phyloP scores from a whole-genome alignment of 1,140 invertebrate species.

The Stegodyphus mimosarum region DNA sequence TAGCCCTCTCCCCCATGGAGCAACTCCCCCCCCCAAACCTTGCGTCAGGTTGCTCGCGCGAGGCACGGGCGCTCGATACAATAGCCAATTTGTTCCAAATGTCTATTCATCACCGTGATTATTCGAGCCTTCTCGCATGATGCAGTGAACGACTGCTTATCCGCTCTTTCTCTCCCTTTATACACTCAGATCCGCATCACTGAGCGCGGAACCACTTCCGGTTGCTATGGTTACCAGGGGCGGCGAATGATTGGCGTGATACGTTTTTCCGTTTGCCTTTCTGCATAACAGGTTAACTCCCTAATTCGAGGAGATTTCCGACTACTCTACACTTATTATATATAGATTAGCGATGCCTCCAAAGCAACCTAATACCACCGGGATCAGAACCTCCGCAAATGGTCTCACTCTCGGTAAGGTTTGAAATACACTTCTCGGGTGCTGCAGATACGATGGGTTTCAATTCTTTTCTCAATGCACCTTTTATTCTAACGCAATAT shows the following conservation, averaged over 20 bases:
- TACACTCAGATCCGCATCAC: constrained; percentile 49
- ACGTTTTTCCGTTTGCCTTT: constrained; percentile 51
- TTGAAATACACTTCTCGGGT: too few relatives aligned
- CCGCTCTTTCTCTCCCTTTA: constrained; percentile 44
- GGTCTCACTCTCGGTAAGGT: not conserved
- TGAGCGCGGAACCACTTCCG: constrained; percentile 43
- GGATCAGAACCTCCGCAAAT: constrained; percentile 27
- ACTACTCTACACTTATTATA: constrained; percentile 52
- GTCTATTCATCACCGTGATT: constrained; percentile 61
- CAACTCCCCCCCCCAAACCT: not conserved
- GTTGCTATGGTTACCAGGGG: constrained; percentile 41
- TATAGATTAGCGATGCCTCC: constrained; percentile 47
- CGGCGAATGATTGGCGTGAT: constrained; percentile 54
- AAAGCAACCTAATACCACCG: constrained; percentile 23
- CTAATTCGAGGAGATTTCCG: constrained; percentile 52
- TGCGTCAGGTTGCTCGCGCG: constrained; percentile 57
- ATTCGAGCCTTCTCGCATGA: constrained; percentile 52
- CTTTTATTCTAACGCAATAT: too few relatives aligned
- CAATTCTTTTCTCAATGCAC: too few relatives aligned
- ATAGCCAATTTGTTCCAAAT: constrained; percentile 62
- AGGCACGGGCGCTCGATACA: constrained; percentile 47
- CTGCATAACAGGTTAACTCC: constrained; percentile 54
- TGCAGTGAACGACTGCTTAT: constrained; percentile 48
- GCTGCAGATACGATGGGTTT: too few relatives aligned
- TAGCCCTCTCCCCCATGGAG: constrained; percentile 16